Evolutionary conservation across 2,113 vertebrate species (phyloP).

Genomic region (Macrotus californicus): DNA sequence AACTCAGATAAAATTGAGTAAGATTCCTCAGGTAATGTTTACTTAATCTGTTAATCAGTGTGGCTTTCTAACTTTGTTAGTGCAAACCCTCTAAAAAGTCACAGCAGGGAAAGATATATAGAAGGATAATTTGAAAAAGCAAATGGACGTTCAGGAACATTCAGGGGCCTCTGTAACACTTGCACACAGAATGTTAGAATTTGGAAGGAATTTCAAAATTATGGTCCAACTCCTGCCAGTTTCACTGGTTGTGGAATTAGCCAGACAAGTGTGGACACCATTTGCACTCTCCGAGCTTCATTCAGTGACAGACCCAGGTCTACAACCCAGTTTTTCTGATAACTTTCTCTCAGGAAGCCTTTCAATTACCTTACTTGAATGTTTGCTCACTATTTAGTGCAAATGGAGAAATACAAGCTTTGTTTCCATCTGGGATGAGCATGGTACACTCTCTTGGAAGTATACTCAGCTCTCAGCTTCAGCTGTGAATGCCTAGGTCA

Average conservation of each 20-base stretch:
- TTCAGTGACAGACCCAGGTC: background rate
- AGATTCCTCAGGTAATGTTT: background rate
- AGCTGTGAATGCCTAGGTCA: background rate
- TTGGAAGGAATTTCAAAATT: background rate
- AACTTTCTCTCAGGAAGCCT: background rate
- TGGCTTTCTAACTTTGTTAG: background rate
- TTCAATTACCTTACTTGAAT: background rate
- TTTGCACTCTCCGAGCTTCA: background rate
- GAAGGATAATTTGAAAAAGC: background rate
- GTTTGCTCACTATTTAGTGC: background rate
- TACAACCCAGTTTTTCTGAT: background rate
- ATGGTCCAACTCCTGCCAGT: background rate
- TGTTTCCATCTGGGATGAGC: background rate
- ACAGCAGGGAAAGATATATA: background rate
- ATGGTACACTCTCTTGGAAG: background rate
- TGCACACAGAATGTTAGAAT: background rate
- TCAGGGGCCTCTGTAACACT: background rate
- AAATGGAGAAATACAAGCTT: background rate
- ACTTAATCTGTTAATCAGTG: background rate
- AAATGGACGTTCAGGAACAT: background rate
- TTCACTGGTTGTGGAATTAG: background rate
- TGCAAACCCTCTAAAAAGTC: background rate
- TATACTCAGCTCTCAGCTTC: background rate
- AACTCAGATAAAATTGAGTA: background rate
- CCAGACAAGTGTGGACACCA: background rate